Evolutionary conservation across 2,113 vertebrate genomes (phyloP).

Genomic region (Halichoerus grypus): DNA sequence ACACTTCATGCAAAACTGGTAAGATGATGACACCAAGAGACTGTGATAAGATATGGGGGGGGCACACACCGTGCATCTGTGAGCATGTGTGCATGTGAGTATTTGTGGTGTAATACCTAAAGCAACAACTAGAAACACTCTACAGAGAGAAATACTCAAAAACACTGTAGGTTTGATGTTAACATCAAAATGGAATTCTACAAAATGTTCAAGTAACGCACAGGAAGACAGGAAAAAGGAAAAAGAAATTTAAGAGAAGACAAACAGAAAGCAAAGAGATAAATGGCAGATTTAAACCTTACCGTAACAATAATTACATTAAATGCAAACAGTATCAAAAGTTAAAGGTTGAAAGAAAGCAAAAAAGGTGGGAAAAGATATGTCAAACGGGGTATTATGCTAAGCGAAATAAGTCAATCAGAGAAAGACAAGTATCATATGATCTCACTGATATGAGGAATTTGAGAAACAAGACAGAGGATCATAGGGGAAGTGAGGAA

Average conservation of each 20-base stretch:
- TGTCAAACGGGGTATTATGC: too few species aligned
- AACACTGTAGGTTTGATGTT: not conserved
- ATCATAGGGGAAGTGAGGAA: too few species aligned
- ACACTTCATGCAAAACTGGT: not conserved
- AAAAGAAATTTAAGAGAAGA: not conserved
- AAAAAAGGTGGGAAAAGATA: not conserved
- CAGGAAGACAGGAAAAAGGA: not conserved
- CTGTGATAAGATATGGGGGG: not conserved
- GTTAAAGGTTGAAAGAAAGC: not conserved
- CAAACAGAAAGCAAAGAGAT: not conserved
- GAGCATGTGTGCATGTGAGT: not conserved
- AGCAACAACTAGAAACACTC: not conserved
- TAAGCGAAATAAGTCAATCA: too few species aligned
- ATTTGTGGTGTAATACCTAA: not conserved
- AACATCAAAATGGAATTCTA: conserved; percentile 54
- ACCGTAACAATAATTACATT: not conserved
- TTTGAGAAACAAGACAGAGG: too few species aligned
- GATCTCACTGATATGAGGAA: too few species aligned
- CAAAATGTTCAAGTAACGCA: not conserved
- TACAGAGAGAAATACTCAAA: not conserved
- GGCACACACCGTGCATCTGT: not conserved
- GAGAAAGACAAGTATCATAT: too few species aligned
- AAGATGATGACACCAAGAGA: not conserved
- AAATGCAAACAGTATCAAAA: not conserved
- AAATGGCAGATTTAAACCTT: conserved; percentile 7